phyloP scores from a whole-genome alignment of 2,797 vertebrate species.

The Spinibarbus caldwelli region DNA sequence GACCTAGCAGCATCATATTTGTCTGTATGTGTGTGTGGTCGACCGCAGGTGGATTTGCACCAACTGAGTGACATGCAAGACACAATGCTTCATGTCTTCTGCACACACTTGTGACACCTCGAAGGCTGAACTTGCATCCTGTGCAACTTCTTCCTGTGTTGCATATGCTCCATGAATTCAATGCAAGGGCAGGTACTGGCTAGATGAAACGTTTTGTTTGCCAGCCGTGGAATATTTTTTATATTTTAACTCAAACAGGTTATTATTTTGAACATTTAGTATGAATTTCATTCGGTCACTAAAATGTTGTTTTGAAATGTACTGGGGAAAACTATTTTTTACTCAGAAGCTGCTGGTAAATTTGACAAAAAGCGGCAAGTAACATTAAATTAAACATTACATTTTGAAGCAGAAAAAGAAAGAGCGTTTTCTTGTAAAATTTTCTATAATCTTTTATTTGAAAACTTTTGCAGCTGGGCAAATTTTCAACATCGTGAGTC shows the following conservation, averaged over 20 bases:
- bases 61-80: slow-evolving; percentile 15
- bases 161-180: slow-evolving; percentile 6
- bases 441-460: not conserved
- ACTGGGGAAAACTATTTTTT: too few relatives aligned
- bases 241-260: not conserved
- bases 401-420: not conserved
- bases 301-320: too few relatives aligned
- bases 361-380: not conserved
- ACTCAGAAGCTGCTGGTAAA: not conserved
- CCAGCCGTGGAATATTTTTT: not conserved
- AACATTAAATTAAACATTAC: not conserved
- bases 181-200: not conserved
- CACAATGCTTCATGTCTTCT: not conserved
- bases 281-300: not conserved
- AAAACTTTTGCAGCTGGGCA: not conserved
- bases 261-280: not conserved
- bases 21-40: not conserved
- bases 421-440: not conserved
- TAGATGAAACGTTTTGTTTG: not conserved
- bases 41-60: slow-evolving; percentile 13
- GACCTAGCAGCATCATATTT: slow-evolving; percentile 37
- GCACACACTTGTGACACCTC: slow-evolving; percentile 4
- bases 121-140: not conserved
- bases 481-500: not conserved
- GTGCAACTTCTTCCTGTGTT: slow-evolving; percentile 30